Evolutionary conservation across 2,797 vertebrate genomes (phyloP).

Genomic region (Gambusia yucatana): DNA sequence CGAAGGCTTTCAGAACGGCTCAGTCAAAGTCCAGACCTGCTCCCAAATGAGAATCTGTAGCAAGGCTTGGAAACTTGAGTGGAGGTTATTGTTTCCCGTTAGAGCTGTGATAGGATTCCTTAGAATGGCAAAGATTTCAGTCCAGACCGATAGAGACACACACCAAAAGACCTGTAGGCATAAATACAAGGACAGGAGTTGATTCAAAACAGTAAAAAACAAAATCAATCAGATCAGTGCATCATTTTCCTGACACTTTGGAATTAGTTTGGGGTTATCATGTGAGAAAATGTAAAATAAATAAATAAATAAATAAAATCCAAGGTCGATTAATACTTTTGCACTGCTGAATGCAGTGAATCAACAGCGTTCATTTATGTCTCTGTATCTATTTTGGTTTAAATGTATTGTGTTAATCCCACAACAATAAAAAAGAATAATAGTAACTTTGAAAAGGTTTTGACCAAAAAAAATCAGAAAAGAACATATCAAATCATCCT

Average conservation of each 20-base stretch:
- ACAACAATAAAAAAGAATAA: background rate
- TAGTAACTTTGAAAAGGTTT: background rate
- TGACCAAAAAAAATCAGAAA: background rate
- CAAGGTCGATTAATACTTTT: background rate
- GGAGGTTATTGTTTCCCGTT: too few relatives aligned
- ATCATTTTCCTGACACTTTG: background rate
- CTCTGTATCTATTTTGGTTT: background rate
- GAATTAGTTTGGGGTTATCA: background rate
- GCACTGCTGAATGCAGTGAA: background rate
- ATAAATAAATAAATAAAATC: background rate
- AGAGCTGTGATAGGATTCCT: background rate
- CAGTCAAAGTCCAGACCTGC: constrained; percentile 4
- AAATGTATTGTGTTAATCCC: too few relatives aligned
- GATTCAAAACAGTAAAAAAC: background rate
- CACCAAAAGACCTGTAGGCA: background rate
- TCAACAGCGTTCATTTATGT: background rate
- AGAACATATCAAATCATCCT: too few relatives aligned
- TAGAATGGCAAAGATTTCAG: background rate
- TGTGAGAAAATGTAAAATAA: background rate
- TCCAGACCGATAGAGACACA: background rate
- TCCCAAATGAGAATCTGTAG: background rate
- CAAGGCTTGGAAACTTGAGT: background rate
- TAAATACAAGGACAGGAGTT: background rate
- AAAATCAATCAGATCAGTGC: background rate
- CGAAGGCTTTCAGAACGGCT: background rate